A percentile compares a stretch with the other conserved stretches of the same genome.
phyloP scores from a whole-genome alignment of 2,888 invertebrate genomes.

The Nomada goodeniana region DNA sequence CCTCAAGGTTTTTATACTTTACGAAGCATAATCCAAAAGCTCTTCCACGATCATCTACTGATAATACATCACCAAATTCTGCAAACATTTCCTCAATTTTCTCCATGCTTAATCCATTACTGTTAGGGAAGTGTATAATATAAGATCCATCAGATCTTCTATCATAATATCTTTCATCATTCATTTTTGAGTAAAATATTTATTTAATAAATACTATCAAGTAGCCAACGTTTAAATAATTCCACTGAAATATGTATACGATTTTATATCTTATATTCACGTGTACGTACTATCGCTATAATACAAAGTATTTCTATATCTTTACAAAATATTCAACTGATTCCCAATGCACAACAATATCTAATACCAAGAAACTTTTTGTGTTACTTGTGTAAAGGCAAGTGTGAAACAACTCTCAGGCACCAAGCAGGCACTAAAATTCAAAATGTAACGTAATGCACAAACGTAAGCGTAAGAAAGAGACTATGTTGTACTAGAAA shows the following conservation, averaged over 20 bases:
- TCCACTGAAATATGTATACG: not conserved
- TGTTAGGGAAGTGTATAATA: conserved; percentile 56
- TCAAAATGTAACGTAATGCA: not conserved
- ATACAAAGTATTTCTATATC: not conserved
- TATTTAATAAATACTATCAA: not conserved
- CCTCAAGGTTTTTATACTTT: conserved; percentile 58
- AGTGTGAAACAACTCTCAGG: no score
- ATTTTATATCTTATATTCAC: not conserved
- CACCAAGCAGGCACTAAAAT: not conserved
- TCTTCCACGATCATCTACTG: conserved; percentile 60
- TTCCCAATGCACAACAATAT: not conserved
- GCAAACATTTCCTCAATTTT: conserved; percentile 69
- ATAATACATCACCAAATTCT: conserved; percentile 68
- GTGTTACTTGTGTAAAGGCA: not conserved
- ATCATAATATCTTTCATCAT: conserved; percentile 49
- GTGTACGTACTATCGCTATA: no score
- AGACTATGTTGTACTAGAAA: not conserved
- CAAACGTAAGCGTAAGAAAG: not conserved
- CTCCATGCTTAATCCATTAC: not conserved
- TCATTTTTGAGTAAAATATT: conserved; percentile 21
- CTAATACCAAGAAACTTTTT: not conserved
- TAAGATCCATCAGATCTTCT: conserved; percentile 3
- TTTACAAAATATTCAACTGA: not conserved
- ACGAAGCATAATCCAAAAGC: conserved; percentile 72
- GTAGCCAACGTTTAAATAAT: not conserved